These are phyloP conservation scores for Rhagoletis pomonella DNA, from an alignment of 1,140 invertebrate genomes.

Conservation along the genomic window DNA sequence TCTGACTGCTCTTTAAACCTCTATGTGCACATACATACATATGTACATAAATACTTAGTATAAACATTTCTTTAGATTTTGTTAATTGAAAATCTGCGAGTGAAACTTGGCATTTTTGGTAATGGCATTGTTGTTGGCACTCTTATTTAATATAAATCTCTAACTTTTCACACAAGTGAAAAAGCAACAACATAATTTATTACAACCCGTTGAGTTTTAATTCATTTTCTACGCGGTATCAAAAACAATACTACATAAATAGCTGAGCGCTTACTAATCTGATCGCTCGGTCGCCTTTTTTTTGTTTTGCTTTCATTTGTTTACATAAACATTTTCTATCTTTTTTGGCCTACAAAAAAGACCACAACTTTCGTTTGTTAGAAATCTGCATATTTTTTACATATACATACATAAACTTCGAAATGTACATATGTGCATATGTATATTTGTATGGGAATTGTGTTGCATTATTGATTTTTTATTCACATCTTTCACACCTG, in stretches of 20 bases:
- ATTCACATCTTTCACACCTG: neutral
- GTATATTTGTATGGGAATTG: neutral
- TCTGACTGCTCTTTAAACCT: neutral
- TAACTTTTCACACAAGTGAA: neutral
- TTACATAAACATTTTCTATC: neutral
- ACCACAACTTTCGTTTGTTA: conserved; percentile 33
- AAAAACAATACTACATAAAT: neutral
- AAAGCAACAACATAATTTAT: neutral
- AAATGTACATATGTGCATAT: neutral
- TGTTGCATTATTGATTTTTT: neutral
- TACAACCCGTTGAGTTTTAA: neutral
- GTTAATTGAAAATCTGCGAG: neutral
- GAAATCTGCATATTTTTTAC: neutral
- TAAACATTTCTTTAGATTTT: conserved; percentile 23
- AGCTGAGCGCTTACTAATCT: neutral
- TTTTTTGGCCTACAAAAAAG: neutral
- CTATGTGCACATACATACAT: neutral
- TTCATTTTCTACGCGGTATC: neutral
- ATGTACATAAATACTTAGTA: neutral
- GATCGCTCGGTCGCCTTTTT: too few relatives aligned
- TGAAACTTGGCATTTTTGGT: neutral
- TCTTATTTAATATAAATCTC: neutral
- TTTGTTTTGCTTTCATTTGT: neutral
- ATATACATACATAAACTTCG: neutral
- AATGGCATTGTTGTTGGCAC: neutral